Base-by-base conservation (phyloP, 1,140 invertebrate genomes). In the Eumeta japonica region DNA sequence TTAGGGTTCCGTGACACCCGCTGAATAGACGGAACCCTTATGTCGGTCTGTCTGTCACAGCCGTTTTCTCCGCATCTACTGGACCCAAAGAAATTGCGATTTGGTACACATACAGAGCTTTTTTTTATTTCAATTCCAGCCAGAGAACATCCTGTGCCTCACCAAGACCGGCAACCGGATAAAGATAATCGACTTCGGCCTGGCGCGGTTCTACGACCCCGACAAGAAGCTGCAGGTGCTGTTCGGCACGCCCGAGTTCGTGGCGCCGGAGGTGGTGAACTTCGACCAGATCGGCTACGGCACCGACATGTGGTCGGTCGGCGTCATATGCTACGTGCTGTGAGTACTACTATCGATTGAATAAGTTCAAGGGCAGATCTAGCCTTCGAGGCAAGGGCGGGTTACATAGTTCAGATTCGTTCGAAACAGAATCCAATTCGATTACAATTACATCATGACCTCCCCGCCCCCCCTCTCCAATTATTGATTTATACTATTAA, bases 241-340 rank as follows among this genome's bases (percentile, higher is more conserved):
- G 20, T 98, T 97, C 66, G 95, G 95, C n/a, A 98, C 95, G 2
- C 94, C 95, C 0, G 96, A 98, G 75, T 98, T 99, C 73, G 94
- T 97, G 5, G 94, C 95, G 0, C 96, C 96, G 1, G 96, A 98
- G 82, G 94, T 98, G 4, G 92, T 99, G 1, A 98, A 97, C 75
- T 98, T 97, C 73, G 95, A 98, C 62, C 86, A 89, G 65, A 95
- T 98, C 49, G 87, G 90, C 29, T 95, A 88, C 62, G 87, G 87
- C 3, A 97, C 94, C 0, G 95, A 98, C 58, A 94, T 98, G 90
- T 99, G 96, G 96, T 95, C 91, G 29, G 85, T 97, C 18, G 95
- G 95, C 36, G 94, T 98, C 37, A 96, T 98, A 49, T 94, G 90
- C 63, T 98, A 98, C 65, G 93, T 98, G 34, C 77, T 98, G 94